A percentile compares a stretch with the other conserved stretches of the same genome.
phyloP scores from a whole-genome alignment of 2,888 invertebrate genomes.

The Phyllotreta striolata region DNA sequence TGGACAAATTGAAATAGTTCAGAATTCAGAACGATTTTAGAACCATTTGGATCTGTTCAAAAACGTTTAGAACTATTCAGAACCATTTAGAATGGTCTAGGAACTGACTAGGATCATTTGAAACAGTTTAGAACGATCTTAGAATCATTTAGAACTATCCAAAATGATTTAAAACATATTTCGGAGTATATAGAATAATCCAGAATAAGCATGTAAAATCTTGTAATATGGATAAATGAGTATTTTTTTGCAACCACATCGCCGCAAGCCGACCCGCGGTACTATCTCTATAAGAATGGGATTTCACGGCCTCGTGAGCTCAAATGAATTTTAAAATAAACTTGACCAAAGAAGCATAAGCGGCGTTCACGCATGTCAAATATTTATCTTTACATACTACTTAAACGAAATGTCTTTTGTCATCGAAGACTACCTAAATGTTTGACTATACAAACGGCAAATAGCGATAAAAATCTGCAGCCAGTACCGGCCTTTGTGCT shows the following conservation, averaged over 20 bases:
- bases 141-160: no score
- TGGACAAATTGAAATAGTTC: no score
- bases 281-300: slow-evolving; percentile 4
- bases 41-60: no score
- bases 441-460: slow-evolving; percentile 47
- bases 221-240: no score
- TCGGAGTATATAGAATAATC: no score
- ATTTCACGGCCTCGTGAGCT: slow-evolving; percentile 44
- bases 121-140: no score
- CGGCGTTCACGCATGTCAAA: slow-evolving; percentile 48
- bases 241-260: not conserved
- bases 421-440: slow-evolving; percentile 49
- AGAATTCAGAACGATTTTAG: no score
- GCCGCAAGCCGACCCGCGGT: not conserved
- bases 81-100: no score
- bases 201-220: no score
- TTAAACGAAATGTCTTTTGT: slow-evolving; percentile 47
- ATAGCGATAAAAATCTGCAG: slow-evolving; percentile 42
- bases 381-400: slow-evolving; percentile 53
- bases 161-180: no score
- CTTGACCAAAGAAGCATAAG: slow-evolving; percentile 41
- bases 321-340: slow-evolving; percentile 43
- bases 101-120: no score
- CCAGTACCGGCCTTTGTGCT: slow-evolving; percentile 25
- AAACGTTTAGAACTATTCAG: no score